Percentiles rank a stretch among this genome's conserved stretches.
Evolutionary conservation across 1,140 invertebrate species (phyloP).

Genomic region (Drosophila lowei): DNA sequence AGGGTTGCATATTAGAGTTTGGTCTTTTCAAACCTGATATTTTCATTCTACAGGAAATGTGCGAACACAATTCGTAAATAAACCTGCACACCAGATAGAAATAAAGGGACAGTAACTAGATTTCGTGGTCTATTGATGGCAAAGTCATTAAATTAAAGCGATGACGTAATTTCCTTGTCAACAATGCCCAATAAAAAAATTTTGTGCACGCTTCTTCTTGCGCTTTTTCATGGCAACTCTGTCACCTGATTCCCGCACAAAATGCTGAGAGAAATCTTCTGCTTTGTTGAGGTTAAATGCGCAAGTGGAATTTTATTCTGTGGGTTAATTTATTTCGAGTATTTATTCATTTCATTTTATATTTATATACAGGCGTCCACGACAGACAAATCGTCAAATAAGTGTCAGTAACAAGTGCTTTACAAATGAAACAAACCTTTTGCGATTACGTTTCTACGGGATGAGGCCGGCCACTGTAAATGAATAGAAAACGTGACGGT

Average conservation of each 20-base stretch:
- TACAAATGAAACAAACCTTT: too few relatives aligned
- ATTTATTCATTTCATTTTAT: background rate
- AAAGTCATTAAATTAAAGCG: too few relatives aligned
- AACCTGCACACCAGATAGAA: too few relatives aligned
- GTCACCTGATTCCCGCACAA: conserved; percentile 7
- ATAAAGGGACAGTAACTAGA: too few relatives aligned
- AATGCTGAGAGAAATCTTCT: background rate
- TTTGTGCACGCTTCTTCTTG: background rate
- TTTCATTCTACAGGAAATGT: background rate
- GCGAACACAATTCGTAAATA: background rate
- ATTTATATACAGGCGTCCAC: background rate
- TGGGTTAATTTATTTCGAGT: conserved; percentile 5
- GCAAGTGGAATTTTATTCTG: conserved; percentile 10
- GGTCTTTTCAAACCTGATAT: conserved; percentile 4
- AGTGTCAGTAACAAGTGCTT: background rate
- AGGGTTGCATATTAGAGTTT: conserved; percentile 39
- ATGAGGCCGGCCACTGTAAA: background rate
- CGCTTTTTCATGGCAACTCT: conserved; percentile 24
- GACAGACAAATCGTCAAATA: background rate
- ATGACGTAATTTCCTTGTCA: too few relatives aligned
- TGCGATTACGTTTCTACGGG: too few relatives aligned
- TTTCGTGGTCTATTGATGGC: too few relatives aligned
- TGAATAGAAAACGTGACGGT: background rate
- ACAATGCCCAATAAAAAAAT: too few relatives aligned
- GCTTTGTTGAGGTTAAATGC: conserved; percentile 18